Base-by-base conservation (phyloP, 2,888 invertebrate genomes). In the Drosophila robusta region DNA sequence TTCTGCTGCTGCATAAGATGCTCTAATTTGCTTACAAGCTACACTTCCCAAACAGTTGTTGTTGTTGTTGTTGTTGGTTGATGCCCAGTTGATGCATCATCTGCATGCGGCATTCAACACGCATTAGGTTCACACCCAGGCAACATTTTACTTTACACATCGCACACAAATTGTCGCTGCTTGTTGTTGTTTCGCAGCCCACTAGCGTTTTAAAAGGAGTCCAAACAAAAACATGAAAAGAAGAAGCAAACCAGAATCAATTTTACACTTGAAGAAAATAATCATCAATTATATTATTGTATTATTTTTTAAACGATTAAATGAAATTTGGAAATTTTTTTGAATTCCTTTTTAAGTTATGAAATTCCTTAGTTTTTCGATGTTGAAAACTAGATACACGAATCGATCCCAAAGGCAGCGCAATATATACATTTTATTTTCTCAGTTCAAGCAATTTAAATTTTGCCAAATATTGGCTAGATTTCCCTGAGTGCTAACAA, bases 11-110 rank as follows among this genome's bases (percentile, higher is more conserved):
- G 60, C 70, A 49, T 55, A 69, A 70, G 66, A 61, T 78, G 83
- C 87, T 86, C 86, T 86, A 85, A 89, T 85, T 87, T 85, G 85
- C 87, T 86, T 87, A 85, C 84, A 89, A 83, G 82, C 65, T 50
- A 42, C 51, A 46, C 42, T 22, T 24, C 14, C 56, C 51, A 39
- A 45, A 16, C 14, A 18, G n/a, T n/a, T n/a, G n/a, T 18, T 18
- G 45, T 29, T 66, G 67, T 22, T 65, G 63, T 11, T 54, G 58
- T 18, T 64, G 64, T 38, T 76, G 76, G 46, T 70, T 47, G 50
- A 41, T 54, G 64, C 47, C 65, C 65, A 70, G 49, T 66, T 77
- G 45, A 34, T 46, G 72, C 77, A 60, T 78, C 67, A 60, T 66
- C 74, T 63, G 63, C 74, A 68, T 72, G 73, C 45, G 64, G 79